These are phyloP conservation scores for Meteorus cinctellus DNA, from an alignment of 2,888 invertebrate species.

Conservation along the genomic window DNA sequence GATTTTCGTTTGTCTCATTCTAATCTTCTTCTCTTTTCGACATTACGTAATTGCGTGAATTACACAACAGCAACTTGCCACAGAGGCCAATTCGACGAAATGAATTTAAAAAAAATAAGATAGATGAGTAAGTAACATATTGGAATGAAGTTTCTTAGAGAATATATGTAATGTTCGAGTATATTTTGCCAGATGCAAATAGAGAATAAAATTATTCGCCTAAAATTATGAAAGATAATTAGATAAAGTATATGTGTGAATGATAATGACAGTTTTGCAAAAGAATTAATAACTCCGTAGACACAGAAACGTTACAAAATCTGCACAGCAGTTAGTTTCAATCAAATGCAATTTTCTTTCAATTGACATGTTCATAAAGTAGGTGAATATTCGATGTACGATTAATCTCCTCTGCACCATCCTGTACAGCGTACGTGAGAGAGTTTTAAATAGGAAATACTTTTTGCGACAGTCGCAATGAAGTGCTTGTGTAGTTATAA, in stretches of 20 bases:
- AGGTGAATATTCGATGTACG: conserved; percentile 1
- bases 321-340: background rate
- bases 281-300: conserved; percentile 35
- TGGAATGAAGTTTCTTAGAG: conserved; percentile 8
- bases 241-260: conserved; percentile 17
- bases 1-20: background rate
- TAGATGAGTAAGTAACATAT: background rate
- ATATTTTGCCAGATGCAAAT: conserved; percentile 18
- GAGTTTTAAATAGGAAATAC: background rate
- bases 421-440: conserved; percentile 37
- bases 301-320: conserved; percentile 23
- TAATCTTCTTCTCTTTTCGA: background rate
- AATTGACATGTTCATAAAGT: background rate
- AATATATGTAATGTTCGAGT: conserved; percentile 6
- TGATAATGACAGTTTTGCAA: conserved; percentile 10
- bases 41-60: conserved; percentile 15
- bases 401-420: conserved; percentile 24
- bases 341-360: background rate
- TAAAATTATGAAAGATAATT: conserved; percentile 21
- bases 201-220: conserved; percentile 5
- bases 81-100: background rate
- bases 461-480: background rate
- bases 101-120: background rate
- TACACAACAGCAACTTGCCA: conserved; percentile 7
- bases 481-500: background rate